Percentiles rank a stretch among this genome's conserved stretches.
phyloP scores from a whole-genome alignment of 2,113 vertebrate genomes.

The Thymallus thymallus region DNA sequence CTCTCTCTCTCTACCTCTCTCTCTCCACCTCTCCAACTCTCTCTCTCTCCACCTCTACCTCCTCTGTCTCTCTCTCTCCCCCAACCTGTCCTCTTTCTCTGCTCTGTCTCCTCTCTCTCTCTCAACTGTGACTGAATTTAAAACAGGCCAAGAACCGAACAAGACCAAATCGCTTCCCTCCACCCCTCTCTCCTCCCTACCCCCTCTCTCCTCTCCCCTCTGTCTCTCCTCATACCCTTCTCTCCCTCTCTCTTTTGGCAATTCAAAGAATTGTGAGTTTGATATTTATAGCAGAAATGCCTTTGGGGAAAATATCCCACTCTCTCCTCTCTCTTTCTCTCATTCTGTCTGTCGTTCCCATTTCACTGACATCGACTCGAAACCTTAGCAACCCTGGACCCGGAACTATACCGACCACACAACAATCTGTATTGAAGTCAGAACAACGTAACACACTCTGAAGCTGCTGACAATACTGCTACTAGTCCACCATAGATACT shows the following conservation, averaged over 20 bases:
- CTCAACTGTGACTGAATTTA: neutral
- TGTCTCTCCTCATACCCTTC: neutral
- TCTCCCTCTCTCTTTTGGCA: slow-evolving; percentile 48
- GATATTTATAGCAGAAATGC: slow-evolving; percentile 68
- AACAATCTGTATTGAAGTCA: too few relatives aligned
- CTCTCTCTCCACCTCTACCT: too few relatives aligned
- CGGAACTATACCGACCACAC: too few relatives aligned
- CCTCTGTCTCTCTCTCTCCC: neutral
- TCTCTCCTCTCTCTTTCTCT: neutral
- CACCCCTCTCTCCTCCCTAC: slow-evolving; percentile 7
- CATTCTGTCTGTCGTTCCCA: neutral
- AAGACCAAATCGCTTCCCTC: too few relatives aligned
- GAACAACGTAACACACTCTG: too few relatives aligned
- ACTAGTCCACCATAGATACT: too few relatives aligned
- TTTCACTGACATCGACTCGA: slow-evolving; percentile 59
- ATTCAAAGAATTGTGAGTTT: slow-evolving; percentile 67
- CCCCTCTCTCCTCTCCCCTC: neutral
- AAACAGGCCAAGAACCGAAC: too few relatives aligned
- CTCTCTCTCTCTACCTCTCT: too few relatives aligned
- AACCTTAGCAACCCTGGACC: too few relatives aligned
- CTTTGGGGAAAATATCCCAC: slow-evolving; percentile 50
- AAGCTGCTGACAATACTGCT: too few relatives aligned
- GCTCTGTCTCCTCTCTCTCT: slow-evolving; percentile 4
- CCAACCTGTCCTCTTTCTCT: too few relatives aligned
- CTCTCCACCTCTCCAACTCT: too few relatives aligned